Conservation (phyloP, 1,140 invertebrate species). For the Eumeta japonica region DNA sequence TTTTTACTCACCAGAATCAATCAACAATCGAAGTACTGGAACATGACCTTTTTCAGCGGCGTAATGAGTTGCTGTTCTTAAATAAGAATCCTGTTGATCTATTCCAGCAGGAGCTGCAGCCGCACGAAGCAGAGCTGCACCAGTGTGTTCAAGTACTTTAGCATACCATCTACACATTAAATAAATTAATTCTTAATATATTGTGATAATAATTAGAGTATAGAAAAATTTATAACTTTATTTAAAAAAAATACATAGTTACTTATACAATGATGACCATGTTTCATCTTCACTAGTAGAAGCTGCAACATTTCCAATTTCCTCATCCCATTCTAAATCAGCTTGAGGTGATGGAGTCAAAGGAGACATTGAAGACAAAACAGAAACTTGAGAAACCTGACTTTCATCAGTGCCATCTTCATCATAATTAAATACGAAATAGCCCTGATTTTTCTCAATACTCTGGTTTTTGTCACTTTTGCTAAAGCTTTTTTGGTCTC, state of each 20-base stretch:
- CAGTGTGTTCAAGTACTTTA: constrained; percentile 42
- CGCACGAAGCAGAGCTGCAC: constrained; percentile 37
- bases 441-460: constrained; percentile 36
- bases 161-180: constrained; percentile 42
- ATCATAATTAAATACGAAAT: constrained; percentile 44
- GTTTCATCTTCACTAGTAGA: constrained; percentile 49
- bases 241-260: constrained; percentile 14
- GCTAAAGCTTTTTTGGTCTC: background rate
- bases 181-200: background rate
- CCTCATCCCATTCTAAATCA: constrained; percentile 51
- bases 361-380: constrained; percentile 26
- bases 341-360: constrained; percentile 29
- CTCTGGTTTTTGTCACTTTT: background rate
- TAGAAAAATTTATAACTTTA: no score
- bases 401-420: constrained; percentile 46
- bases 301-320: constrained; percentile 38
- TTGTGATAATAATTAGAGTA: no score
- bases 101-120: constrained; percentile 34
- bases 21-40: constrained; percentile 28
- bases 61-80: constrained; percentile 48
- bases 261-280: constrained; percentile 49
- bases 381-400: constrained; percentile 25
- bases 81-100: constrained; percentile 46
- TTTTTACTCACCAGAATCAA: constrained; percentile 44
- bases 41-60: constrained; percentile 39